Conservation (phyloP, 2,888 invertebrate genomes). For the Mycogona germanica region DNA sequence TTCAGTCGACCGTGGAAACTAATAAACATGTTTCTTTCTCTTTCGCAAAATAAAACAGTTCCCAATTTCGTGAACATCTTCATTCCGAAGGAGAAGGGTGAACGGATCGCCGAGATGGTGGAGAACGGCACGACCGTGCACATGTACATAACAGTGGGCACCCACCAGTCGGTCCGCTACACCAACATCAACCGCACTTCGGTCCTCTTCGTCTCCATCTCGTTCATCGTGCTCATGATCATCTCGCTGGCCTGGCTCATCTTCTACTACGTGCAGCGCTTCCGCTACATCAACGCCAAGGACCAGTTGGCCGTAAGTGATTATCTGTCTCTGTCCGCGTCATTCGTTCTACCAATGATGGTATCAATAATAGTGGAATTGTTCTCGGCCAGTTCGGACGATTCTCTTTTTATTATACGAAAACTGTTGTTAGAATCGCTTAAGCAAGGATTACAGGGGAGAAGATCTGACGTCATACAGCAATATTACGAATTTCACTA, state of each 20-base stretch:
- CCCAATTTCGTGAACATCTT: conserved; percentile 64
- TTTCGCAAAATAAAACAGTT: conserved; percentile 42
- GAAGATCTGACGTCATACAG: too few relatives aligned
- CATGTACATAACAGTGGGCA: conserved; percentile 55
- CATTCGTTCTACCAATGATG: too few relatives aligned
- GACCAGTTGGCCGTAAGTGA: conserved; percentile 70
- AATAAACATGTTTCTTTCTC: too few relatives aligned
- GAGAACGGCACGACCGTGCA: conserved; percentile 53
- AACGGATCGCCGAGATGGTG: conserved; percentile 52
- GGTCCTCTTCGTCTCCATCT: conserved; percentile 87
- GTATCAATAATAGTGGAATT: too few relatives aligned
- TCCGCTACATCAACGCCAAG: conserved; percentile 87
- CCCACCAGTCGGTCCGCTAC: conserved; percentile 44
- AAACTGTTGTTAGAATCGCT: too few relatives aligned
- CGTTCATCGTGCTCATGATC: conserved; percentile 89
- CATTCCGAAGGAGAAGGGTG: conserved; percentile 65
- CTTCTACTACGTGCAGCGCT: conserved; percentile 91
- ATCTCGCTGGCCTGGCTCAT: conserved; percentile 90
- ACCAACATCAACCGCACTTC: conserved; percentile 70
- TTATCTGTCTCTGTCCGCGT: conserved; percentile 2
- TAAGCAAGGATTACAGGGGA: too few relatives aligned
- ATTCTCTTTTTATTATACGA: too few relatives aligned
- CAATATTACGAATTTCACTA: too few relatives aligned
- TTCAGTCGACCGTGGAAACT: too few relatives aligned
- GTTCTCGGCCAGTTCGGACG: too few relatives aligned